These are phyloP conservation scores for Muscidifurax raptorellus DNA, from an alignment of 1,140 invertebrate genomes.

Conservation along the genomic window DNA sequence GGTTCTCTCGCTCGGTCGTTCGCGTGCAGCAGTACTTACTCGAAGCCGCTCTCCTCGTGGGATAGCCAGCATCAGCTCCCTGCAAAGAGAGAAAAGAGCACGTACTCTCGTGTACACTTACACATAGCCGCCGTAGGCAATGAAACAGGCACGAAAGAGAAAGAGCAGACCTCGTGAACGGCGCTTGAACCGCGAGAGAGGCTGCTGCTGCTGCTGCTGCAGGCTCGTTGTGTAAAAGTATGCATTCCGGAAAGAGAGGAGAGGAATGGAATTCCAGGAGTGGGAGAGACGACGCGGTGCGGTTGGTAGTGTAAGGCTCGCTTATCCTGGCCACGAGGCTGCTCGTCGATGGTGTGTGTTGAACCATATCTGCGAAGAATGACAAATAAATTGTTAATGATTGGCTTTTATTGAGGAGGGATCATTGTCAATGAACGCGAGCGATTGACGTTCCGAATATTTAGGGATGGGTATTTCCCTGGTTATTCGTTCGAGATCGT, in stretches of 20 bases:
- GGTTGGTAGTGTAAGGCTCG: neutral
- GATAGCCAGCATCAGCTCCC: neutral
- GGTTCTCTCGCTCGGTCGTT: neutral
- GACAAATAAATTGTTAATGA: neutral
- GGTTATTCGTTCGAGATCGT: too few species aligned
- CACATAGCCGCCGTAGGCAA: constrained; percentile 24
- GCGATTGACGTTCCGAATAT: too few species aligned
- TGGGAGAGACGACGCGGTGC: neutral
- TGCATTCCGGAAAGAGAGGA: constrained; percentile 54
- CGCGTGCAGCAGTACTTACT: neutral
- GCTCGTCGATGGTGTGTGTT: neutral
- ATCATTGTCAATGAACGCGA: too few species aligned
- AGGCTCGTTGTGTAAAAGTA: constrained; percentile 38
- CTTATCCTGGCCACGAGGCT: neutral
- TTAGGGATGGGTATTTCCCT: too few species aligned
- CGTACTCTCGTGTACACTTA: neutral
- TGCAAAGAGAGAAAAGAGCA: neutral
- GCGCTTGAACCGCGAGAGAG: neutral
- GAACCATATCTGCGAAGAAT: neutral
- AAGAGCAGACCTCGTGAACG: constrained; percentile 35
- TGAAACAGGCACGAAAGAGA: constrained; percentile 36
- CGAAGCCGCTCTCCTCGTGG: neutral
- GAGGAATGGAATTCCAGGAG: constrained; percentile 53
- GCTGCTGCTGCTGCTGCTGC: neutral
- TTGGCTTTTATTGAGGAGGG: neutral